Base-by-base conservation (phyloP, 2,113 vertebrate genomes). In the Malurus elegans region DNA sequence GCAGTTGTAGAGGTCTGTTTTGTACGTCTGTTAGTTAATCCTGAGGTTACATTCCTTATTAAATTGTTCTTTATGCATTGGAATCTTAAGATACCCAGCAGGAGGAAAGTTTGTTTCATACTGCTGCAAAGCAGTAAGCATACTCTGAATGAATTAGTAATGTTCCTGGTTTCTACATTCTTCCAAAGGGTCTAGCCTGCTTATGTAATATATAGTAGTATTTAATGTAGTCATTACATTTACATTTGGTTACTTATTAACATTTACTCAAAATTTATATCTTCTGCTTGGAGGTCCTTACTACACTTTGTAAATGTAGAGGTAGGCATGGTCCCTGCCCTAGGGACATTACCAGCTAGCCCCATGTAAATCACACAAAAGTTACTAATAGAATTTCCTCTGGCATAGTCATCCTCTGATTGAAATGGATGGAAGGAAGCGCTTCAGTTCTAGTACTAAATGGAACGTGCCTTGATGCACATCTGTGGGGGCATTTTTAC, bases 1-100 rank as follows among this genome's bases (percentile, higher is more conserved):
- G n/a, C 86, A 79, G 40, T 88, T 92, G 18, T 40, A 64, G 24
- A 69, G n/a, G 34, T 94, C 86, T 92, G 87, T 83, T 97, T 96
- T 96, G 88, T 87, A 91, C 38, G 76, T 50, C 73, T 62, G 42
- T 62, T 86, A 71, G 32, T 53, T 89, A 89, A 58, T 87, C 38
- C 36, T 50, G 71, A 76, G 32, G 34, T 78, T 34, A 65, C 48
- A n/a, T 20, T 61, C 54, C 28, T 54, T 60, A n/a, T 66, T 80
- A 51, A 90, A 47, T 86, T n/a, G 40, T 78, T 75, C 10, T 71
- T 92, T 75, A 32, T 34, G 31, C 36, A 51, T 10, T 93, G 62
- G 91, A 90, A 74, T 60, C n/a, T 79, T 72, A 48, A 84, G 57
- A 70, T 51, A 38, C 19, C 13, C 32, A 86, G 25, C 54, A 83